phyloP scores from a whole-genome alignment of 92 coral and sea anemone species.

The Porites divaricata region DNA sequence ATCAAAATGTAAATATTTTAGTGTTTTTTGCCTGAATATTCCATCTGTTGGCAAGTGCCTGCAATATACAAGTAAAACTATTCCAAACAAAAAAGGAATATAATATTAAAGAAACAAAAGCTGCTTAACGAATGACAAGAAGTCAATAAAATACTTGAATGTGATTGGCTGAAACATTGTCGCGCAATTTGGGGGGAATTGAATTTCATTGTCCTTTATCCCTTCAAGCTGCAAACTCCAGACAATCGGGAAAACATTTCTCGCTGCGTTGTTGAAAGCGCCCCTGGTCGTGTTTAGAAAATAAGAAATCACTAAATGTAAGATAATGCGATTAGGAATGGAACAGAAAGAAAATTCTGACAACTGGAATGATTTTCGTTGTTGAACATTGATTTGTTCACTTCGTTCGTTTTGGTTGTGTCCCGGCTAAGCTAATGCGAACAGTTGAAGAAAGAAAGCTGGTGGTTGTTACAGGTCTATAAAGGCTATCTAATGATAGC shows the following conservation, averaged over 20 bases:
- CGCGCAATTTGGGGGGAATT: conserved; percentile 20
- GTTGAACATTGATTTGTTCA: conserved; percentile 1
- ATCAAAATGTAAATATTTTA: too few relatives aligned
- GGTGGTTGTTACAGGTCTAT: neutral
- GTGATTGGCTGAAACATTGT: conserved; percentile 25
- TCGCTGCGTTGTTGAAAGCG: neutral
- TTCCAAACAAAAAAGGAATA: too few relatives aligned
- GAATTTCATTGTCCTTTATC: conserved; percentile 1
- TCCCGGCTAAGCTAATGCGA: neutral
- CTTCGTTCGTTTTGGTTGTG: neutral
- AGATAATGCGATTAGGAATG: conserved; percentile 5
- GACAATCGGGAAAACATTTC: neutral
- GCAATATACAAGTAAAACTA: too few relatives aligned
- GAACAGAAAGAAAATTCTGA: neutral
- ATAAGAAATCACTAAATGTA: neutral
- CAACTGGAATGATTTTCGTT: neutral
- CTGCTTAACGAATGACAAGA: neutral
- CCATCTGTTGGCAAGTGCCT: too few relatives aligned
- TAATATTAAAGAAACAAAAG: too few relatives aligned
- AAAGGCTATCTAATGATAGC: conserved; percentile 44
- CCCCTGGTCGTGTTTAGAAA: conserved; percentile 18
- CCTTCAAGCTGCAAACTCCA: neutral
- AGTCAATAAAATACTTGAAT: neutral
- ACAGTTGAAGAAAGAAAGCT: neutral
- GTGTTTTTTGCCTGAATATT: too few relatives aligned